A percentile compares a stretch with the other conserved stretches of the same genome.
Conservation (phyloP, 2,113 vertebrate species). For the Potamarius usumacintae region DNA sequence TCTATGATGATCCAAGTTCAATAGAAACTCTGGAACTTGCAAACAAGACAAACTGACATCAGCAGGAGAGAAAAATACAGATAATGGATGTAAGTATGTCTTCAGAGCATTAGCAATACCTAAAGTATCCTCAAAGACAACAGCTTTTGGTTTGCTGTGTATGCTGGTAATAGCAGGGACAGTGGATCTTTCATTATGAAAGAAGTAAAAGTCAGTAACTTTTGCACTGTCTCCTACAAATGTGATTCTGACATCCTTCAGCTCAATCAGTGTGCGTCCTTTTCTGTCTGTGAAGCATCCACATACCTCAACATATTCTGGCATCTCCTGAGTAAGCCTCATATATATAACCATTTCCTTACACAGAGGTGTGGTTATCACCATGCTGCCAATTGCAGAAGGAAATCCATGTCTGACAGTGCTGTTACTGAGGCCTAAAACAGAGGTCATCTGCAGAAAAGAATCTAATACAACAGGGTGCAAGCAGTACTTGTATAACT, state of each 20-base stretch:
- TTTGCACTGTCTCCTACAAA: slow-evolving; percentile 64
- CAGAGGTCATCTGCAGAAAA: slow-evolving; percentile 80
- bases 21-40: slow-evolving; percentile 48
- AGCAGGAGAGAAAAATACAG: slow-evolving; percentile 58
- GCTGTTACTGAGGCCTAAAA: slow-evolving; percentile 59
- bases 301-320: slow-evolving; percentile 77
- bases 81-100: slow-evolving; percentile 71
- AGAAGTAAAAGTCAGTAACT: slow-evolving; percentile 72
- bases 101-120: slow-evolving; percentile 73
- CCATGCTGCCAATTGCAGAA: slow-evolving; percentile 76
- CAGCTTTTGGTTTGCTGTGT: slow-evolving; percentile 64
- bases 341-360: slow-evolving; percentile 83
- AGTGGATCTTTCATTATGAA: slow-evolving; percentile 73
- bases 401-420: slow-evolving; percentile 72
- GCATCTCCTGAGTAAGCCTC: slow-evolving; percentile 66
- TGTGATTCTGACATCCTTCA: slow-evolving; percentile 72
- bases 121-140: slow-evolving; percentile 80
- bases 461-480: slow-evolving; percentile 84
- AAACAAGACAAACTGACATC: slow-evolving; percentile 48
- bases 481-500: slow-evolving; percentile 76
- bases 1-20: slow-evolving; percentile 52
- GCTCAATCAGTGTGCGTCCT: slow-evolving; percentile 77
- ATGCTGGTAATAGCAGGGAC: slow-evolving; percentile 32
- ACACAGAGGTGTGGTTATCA: slow-evolving; percentile 70
- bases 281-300: slow-evolving; percentile 78